Base-by-base conservation (phyloP, 2,797 vertebrate genomes). In the Falco concolor region DNA sequence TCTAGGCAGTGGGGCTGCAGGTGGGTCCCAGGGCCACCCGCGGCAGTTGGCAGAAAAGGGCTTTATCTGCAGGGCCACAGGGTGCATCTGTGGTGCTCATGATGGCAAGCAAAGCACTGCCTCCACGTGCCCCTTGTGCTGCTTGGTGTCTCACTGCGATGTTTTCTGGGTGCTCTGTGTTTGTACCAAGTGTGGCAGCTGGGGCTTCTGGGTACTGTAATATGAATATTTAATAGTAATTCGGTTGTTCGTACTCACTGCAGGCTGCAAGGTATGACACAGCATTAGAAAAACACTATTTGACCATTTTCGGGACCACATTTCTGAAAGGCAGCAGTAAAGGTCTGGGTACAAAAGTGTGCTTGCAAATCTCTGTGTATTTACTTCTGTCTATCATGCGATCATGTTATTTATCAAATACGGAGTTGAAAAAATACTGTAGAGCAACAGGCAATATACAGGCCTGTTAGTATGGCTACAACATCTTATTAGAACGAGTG, bases 281-380 rank as follows among this genome's bases (percentile, higher is more conserved):
- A 94, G 93, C 85, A 85, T 81, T 72, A 87, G 82, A 91, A 96
- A 88, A 97, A 94, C 69, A 94, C 94, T 89, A 86, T 83, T 84
- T 25, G 84, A 79, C 92, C 47, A 8, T 96, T 97, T 95, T 86
- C 32, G 23, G 87, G 79, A 79, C 69, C 40, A 6, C 28, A 5
- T 38, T 84, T 54, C 17, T 21, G 76, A n/a, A 32, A 63, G 63
- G 57, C 63, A 38, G 87, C 38, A 5, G 14, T 3, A 7, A 57
- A 73, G 74, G 36, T 6, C 68, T 84, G 36, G 45, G 53, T 50
- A 34, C 63, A 20, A 81, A 83, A 75, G 65, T 5, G 68, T 4
- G 4, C 23, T 61, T 54, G 67, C 81, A 13, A 6, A 53, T 59
- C 17, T 36, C 34, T 28, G 38, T 82, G 36, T 84, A 15, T 78